Percentiles rank a stretch among this genome's conserved stretches.
phyloP scores from a whole-genome alignment of 2,797 vertebrate species.

The Coregonus suidteri region DNA sequence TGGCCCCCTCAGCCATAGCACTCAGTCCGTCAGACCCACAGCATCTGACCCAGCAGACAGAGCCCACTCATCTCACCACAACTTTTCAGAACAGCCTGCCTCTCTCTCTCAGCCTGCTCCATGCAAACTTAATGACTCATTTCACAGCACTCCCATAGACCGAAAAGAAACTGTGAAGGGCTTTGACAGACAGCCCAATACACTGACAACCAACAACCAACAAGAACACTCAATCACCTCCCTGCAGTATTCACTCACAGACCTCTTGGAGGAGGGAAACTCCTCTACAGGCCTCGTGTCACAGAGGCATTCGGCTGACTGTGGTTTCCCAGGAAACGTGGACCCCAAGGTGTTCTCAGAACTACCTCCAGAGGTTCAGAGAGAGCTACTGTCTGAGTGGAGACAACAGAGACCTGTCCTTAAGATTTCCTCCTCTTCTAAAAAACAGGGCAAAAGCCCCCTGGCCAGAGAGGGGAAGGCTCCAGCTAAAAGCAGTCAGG shows the following conservation, averaged over 20 bases:
- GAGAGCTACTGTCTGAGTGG: conserved; percentile 84
- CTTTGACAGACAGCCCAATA: conserved; percentile 8
- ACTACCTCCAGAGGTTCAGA: conserved; percentile 78
- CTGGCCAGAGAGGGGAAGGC: conserved; percentile 61
- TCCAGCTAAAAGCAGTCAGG: conserved; percentile 48
- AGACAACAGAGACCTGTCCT: conserved; percentile 64
- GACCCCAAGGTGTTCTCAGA: conserved; percentile 84
- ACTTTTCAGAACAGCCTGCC: neutral
- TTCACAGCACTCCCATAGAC: conserved; percentile 7
- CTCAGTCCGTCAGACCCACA: neutral
- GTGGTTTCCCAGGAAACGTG: conserved; percentile 73
- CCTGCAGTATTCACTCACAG: conserved; percentile 4
- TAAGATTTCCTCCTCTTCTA: conserved; percentile 57
- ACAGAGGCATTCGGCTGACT: conserved; percentile 36
- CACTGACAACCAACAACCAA: neutral
- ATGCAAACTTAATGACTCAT: conserved; percentile 7
- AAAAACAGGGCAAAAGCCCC: conserved; percentile 43
- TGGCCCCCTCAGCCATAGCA: neutral
- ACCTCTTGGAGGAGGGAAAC: conserved; percentile 22
- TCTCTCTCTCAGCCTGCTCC: neutral
- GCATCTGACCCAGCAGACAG: neutral
- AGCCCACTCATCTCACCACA: neutral
- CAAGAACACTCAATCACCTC: too few species aligned
- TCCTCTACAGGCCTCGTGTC: neutral
- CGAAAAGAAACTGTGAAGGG: neutral